Conservation (phyloP, 1,140 invertebrate species). For the Ceratoteleas bidentatus region DNA sequence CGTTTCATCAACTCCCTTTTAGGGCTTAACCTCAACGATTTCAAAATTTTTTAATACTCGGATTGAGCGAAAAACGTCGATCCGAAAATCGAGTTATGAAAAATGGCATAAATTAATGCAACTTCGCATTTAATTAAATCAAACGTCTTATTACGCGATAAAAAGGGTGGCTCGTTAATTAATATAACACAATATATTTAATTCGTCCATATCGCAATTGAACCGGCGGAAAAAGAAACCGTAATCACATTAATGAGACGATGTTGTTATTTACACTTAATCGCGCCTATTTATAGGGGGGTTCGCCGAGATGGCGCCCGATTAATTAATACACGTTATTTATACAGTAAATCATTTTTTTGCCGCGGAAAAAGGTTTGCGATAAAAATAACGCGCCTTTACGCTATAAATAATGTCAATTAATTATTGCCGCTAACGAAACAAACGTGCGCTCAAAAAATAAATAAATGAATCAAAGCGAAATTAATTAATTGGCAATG, state of each 20-base stretch:
- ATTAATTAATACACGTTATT: conserved; percentile 57
- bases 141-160: conserved; percentile 25
- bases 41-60: no score
- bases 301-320: conserved; percentile 11
- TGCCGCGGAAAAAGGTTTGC: background rate
- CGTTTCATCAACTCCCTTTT: background rate
- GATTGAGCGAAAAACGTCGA: no score
- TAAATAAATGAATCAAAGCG: background rate
- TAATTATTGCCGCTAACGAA: background rate
- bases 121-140: conserved; percentile 36
- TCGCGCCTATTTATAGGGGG: conserved; percentile 38
- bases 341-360: conserved; percentile 35
- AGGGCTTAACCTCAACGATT: background rate
- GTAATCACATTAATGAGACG: conserved; percentile 53
- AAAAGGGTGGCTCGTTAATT: conserved; percentile 35
- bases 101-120: conserved; percentile 25
- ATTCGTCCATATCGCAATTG: conserved; percentile 30
- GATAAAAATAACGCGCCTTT: conserved; percentile 29
- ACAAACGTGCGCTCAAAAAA: background rate
- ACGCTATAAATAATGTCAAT: conserved; percentile 41
- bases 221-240: conserved; percentile 38
- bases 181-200: conserved; percentile 45
- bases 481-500: conserved; percentile 1
- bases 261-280: conserved; percentile 51
- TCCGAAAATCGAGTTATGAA: background rate